phyloP scores from a whole-genome alignment of 2,888 invertebrate genomes.

The Lasioglossum figueresi region DNA sequence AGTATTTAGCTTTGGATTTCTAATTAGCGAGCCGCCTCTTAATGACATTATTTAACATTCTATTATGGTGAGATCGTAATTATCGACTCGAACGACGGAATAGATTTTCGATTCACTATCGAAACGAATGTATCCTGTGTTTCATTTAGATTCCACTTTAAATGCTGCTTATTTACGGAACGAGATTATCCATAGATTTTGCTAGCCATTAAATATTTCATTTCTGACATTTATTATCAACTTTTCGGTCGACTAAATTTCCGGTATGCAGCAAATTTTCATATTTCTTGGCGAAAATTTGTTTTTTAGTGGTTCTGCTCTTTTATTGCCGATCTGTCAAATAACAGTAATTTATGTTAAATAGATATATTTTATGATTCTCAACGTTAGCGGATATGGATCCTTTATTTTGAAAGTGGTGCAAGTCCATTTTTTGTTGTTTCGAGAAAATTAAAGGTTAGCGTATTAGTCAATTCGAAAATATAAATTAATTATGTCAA shows the following conservation, averaged over 20 bases:
- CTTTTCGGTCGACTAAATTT: background rate
- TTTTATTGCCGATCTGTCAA: background rate
- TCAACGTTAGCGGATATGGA: too few species aligned
- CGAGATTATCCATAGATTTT: background rate
- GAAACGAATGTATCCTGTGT: background rate
- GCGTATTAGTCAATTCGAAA: too few species aligned
- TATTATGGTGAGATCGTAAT: slow-evolving; percentile 7
- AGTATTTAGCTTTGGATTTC: slow-evolving; percentile 11
- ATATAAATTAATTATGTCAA: too few species aligned
- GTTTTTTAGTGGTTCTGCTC: background rate
- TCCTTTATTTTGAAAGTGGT: too few species aligned
- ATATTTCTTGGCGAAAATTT: background rate
- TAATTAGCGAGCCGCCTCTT: slow-evolving; percentile 21
- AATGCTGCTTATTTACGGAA: background rate
- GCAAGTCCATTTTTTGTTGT: too few species aligned
- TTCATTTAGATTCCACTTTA: background rate
- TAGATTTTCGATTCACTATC: background rate
- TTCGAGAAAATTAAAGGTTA: too few species aligned
- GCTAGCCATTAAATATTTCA: background rate
- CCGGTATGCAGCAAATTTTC: background rate
- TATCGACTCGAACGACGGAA: background rate
- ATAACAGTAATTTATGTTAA: background rate
- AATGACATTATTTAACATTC: slow-evolving; percentile 3
- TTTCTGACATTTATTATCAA: background rate
- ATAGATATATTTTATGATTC: background rate